phyloP scores from a whole-genome alignment of 2,113 vertebrate species.

The Eira barbara region DNA sequence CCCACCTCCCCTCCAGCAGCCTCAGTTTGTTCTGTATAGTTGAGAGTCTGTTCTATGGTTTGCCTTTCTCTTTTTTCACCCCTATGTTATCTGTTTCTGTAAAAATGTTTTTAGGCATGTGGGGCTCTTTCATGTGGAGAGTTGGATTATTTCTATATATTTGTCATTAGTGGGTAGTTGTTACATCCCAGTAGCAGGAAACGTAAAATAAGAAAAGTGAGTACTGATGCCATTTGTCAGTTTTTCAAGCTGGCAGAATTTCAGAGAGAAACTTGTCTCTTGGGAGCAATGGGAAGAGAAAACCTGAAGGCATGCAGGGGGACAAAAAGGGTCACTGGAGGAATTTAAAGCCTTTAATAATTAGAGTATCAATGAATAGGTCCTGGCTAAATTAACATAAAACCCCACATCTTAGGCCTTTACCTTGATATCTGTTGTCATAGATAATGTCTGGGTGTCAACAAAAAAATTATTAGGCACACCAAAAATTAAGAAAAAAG shows the following conservation, averaged over 20 bases:
- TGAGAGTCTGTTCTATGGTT: background rate
- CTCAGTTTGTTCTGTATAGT: background rate
- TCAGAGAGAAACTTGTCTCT: background rate
- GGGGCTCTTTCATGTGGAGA: background rate
- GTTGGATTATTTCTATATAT: background rate
- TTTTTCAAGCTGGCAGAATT: background rate
- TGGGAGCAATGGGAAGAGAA: background rate
- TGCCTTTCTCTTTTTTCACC: background rate
- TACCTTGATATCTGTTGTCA: background rate
- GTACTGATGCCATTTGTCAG: background rate
- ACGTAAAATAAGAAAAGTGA: background rate
- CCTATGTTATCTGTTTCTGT: background rate
- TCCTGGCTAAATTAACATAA: background rate
- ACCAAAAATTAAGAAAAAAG: background rate
- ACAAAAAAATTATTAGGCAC: background rate
- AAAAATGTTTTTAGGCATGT: background rate
- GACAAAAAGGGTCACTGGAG: background rate
- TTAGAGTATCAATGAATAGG: background rate
- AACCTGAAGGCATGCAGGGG: background rate
- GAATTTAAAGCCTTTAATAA: background rate
- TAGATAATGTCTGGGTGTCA: background rate
- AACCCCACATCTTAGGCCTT: background rate
- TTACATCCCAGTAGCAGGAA: background rate
- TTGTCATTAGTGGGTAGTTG: background rate
- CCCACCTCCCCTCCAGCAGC: background rate